Evolutionary conservation across 2,888 invertebrate genomes (phyloP), one percentile per base, ranked within the genome.

Genomic region (Rotaria sp.): DNA sequence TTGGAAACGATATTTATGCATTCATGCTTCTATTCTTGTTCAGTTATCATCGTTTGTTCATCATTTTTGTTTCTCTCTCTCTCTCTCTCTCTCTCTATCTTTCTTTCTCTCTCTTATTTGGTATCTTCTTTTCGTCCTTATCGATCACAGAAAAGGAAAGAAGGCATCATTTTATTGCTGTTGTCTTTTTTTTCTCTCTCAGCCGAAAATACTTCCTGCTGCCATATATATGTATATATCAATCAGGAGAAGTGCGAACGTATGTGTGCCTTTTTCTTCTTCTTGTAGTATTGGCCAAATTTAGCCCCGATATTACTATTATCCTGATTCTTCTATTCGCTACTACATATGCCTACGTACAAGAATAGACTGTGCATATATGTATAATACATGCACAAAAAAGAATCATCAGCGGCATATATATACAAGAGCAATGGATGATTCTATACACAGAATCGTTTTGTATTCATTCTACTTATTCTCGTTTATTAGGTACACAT

Each of bases 141-240:
- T 85, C 55, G 21, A 57, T 59, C 85, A 50, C 59, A 84, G 59
- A 85, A 38, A 67, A 67, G 35, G 67, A 67, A 30, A 87, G 55
- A 35, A 52, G 38, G n/a, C 38, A 87, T 85, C 41, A 50, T 86
- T 38, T 87, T 86, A 86, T 86, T 87, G 88, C 87, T 87, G 87
- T 87, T 88, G 88, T 88, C 41, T 67, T 59, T 85, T 45, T 38
- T 52, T 1, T 38, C 38, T 41, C 24, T 48, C n/a, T 26, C 59
- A 55, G 52, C 59, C 84, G 41, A 80, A 80, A 80, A 80, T 80
- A 80, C 80, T 80, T 80, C 80, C 80, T 80, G 80, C 35, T 80
- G 26, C 80, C 45, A 45, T 35, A 38, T 67, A 67, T 30, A 30
- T 52, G 24, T 24, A 52, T 52, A 52, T 67, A 67, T 67, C 67